Evolutionary conservation across 1,140 invertebrate genomes (phyloP).

Genomic region (Microplitis demolitor): DNA sequence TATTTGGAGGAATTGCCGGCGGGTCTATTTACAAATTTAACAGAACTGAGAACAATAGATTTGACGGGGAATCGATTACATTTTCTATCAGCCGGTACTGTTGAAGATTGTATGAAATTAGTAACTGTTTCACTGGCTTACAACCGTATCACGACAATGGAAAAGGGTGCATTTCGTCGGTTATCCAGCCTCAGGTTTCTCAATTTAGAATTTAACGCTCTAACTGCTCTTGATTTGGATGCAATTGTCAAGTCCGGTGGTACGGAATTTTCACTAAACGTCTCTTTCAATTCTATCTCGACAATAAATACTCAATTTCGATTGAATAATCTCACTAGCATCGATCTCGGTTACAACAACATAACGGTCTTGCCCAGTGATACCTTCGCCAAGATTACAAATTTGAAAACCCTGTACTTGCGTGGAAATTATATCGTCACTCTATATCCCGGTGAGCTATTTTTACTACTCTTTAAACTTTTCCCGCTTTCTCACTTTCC

Average conservation of each 20-base stretch:
- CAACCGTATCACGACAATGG: conserved; percentile 71
- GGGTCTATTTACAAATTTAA: conserved; percentile 73
- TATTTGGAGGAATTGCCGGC: conserved; percentile 72
- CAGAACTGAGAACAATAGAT: conserved; percentile 52
- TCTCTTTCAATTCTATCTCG: conserved; percentile 55
- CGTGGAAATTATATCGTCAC: conserved; percentile 69
- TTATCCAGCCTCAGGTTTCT: conserved; percentile 51
- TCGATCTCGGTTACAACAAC: conserved; percentile 81
- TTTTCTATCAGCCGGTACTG: conserved; percentile 38
- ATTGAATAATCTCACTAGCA: conserved; percentile 51
- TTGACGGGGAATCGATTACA: conserved; percentile 55
- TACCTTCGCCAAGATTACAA: conserved; percentile 70
- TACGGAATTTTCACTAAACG: conserved; percentile 53
- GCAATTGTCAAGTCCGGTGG: conserved; percentile 52
- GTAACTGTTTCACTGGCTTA: conserved; percentile 56
- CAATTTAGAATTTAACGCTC: conserved; percentile 55
- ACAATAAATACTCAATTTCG: conserved; percentile 42
- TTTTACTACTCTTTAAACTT: not conserved
- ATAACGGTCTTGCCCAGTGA: conserved; percentile 69
- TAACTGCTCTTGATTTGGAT: conserved; percentile 50
- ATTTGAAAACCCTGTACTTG: conserved; percentile 70
- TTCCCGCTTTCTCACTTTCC: not conserved
- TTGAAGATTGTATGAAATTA: conserved; percentile 53
- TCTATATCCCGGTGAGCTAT: conserved; percentile 49
- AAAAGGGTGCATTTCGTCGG: conserved; percentile 73